Evolutionary conservation across 2,797 vertebrate genomes (phyloP).

Genomic region (Trachurus trachurus): DNA sequence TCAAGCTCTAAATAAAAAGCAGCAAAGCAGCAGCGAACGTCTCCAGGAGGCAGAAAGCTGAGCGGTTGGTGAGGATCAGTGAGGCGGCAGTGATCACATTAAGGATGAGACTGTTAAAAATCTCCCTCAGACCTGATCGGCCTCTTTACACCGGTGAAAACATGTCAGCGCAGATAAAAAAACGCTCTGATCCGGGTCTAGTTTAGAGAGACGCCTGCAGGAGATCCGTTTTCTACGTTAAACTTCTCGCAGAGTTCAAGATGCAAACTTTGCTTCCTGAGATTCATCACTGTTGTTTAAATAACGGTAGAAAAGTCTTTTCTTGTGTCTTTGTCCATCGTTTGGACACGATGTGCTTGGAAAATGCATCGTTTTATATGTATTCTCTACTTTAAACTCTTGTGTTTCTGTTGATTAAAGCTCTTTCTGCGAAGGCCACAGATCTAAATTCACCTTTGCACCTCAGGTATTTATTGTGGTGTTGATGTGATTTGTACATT

Average conservation of each 20-base stretch:
- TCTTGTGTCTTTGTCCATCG: too few relatives aligned
- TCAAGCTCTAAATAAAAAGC: constrained; percentile 45
- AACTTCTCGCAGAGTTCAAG: background rate
- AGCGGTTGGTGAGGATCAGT: constrained; percentile 59
- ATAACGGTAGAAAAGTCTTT: too few relatives aligned
- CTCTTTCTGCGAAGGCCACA: too few relatives aligned
- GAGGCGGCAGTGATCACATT: constrained; percentile 73
- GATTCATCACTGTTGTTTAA: too few relatives aligned
- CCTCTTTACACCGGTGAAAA: constrained; percentile 46
- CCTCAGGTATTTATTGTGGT: too few relatives aligned
- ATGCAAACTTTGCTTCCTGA: background rate
- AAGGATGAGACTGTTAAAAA: constrained; percentile 60
- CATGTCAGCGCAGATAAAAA: constrained; percentile 50
- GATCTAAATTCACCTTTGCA: too few relatives aligned
- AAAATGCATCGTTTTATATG: too few relatives aligned
- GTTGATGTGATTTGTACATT: constrained; percentile 38
- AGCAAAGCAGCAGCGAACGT: constrained; percentile 32
- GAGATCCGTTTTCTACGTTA: too few relatives aligned
- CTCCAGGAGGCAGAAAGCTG: constrained; percentile 67
- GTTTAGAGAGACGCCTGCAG: background rate
- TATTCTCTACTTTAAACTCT: too few relatives aligned
- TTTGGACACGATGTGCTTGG: too few relatives aligned
- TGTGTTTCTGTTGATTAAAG: too few relatives aligned
- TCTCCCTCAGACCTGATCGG: constrained; percentile 64
- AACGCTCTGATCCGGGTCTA: background rate